Base-by-base conservation (phyloP, 2,888 invertebrate genomes). In the Patella caerulea region DNA sequence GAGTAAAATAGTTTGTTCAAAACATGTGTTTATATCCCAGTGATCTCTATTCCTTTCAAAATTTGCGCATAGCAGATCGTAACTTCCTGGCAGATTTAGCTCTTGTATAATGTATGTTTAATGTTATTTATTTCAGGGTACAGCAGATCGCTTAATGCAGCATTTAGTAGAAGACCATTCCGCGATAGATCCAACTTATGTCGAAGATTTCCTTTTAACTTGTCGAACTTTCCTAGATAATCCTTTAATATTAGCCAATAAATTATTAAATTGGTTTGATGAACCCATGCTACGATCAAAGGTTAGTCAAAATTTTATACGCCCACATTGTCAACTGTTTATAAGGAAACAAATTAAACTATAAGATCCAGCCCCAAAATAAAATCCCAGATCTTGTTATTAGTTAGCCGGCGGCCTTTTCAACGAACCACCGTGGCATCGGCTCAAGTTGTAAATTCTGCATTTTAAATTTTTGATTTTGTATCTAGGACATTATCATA, bases 141-240 rank as follows among this genome's bases (percentile, higher is more conserved):
- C 97, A 34, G 94, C 97, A 0, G 96, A 97, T 85, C 94, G 96
- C 78, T 93, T 99, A 81, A 96, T 99, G 94, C 94, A 95, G 86
- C 98, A 99, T 91, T 93, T 99, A 76, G 95, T 99, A 75, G 98
- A 98, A 92, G 99, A 99, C 90, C 97, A 98, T 92, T 96, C 97
- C 1, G 82, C 88, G 45, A 89, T 91, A 54, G 99, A 99, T 93
- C 97, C 98, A 14, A 98, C 97, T n/a, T 99, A 98, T 93, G 97
- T 99, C 71, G 98, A 99, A 93, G 99, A 99, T 93, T 99, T 99
- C 91, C 94, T 99, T 74, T 93, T 99, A 75, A 99, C 98, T 12
- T 98, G 98, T 92, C 94, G 99, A 84, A 98, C 98, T 73, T 99
- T 99, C 91, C 96, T 98, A 85, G 94, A 95, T 81, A 95, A 95